Evolutionary conservation across 2,888 invertebrate genomes (phyloP).

Genomic region (Agrochola circellaris): DNA sequence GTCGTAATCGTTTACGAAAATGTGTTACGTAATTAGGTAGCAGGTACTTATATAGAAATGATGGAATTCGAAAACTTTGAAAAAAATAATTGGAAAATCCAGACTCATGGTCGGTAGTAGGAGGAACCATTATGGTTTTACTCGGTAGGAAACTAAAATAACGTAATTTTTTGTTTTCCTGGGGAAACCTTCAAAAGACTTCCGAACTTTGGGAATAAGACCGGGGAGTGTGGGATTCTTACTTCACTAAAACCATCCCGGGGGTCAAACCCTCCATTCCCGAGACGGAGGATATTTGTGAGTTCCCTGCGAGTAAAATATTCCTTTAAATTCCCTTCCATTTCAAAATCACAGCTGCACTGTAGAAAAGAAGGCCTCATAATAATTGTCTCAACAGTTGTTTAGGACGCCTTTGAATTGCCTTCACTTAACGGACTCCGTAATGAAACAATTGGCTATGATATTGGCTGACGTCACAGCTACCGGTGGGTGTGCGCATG

Average conservation of each 20-base stretch:
- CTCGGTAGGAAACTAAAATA: not conserved
- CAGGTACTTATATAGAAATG: not conserved
- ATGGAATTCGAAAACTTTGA: not conserved
- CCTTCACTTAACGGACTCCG: constrained; percentile 39
- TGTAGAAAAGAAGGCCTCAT: constrained; percentile 1
- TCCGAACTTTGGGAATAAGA: not conserved
- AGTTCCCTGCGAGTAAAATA: not conserved
- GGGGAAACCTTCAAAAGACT: too few species aligned
- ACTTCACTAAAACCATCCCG: not conserved
- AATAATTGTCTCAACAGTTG: constrained; percentile 26
- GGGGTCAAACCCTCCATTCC: not conserved
- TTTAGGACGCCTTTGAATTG: constrained; percentile 56
- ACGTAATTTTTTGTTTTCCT: not conserved
- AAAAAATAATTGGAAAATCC: not conserved
- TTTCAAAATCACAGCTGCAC: not conserved
- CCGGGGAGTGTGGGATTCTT: not conserved
- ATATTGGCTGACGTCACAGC: constrained; percentile 50
- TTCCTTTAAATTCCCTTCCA: not conserved
- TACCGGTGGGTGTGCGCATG: constrained; percentile 75
- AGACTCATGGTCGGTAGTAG: not conserved
- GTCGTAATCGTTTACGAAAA: too few species aligned
- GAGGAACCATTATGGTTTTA: not conserved
- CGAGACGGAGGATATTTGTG: not conserved
- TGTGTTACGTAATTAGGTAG: too few species aligned
- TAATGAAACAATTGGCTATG: constrained; percentile 53